These are phyloP conservation scores for Chrysolina oricalcia DNA, from an alignment of 2,888 invertebrate genomes.

Conservation along the genomic window DNA sequence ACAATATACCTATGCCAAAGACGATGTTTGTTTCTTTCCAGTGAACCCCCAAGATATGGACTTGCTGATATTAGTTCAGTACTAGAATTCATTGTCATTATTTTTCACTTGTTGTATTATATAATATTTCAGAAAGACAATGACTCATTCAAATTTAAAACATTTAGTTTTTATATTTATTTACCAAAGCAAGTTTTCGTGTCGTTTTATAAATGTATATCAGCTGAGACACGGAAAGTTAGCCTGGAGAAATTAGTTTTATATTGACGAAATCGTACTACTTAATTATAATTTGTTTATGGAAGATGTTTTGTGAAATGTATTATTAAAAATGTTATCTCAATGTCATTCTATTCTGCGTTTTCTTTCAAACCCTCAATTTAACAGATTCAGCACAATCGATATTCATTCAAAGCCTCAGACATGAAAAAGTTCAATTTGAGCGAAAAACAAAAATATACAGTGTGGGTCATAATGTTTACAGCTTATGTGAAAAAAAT, in stretches of 20 bases:
- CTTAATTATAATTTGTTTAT: constrained; percentile 11
- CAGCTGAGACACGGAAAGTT: neutral
- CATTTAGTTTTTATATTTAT: neutral
- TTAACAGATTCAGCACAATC: no score
- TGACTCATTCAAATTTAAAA: no score
- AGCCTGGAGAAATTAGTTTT: neutral
- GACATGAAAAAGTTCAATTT: no score
- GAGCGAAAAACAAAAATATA: no score
- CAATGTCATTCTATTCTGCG: constrained; percentile 10
- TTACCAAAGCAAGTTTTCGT: neutral
- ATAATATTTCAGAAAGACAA: no score
- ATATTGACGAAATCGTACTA: constrained; percentile 6
- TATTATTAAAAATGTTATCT: constrained; percentile 30
- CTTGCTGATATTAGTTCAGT: neutral
- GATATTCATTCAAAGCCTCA: no score
- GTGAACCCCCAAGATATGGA: neutral
- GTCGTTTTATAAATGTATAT: neutral
- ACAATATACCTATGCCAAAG: no score
- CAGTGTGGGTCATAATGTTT: no score
- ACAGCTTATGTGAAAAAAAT: no score
- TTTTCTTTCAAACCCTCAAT: neutral
- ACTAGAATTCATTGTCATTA: neutral
- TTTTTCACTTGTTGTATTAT: no score
- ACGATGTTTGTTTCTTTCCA: neutral
- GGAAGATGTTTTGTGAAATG: constrained; percentile 25